phyloP scores from a whole-genome alignment of 2,113 vertebrate species.

The Anser cygnoides region DNA sequence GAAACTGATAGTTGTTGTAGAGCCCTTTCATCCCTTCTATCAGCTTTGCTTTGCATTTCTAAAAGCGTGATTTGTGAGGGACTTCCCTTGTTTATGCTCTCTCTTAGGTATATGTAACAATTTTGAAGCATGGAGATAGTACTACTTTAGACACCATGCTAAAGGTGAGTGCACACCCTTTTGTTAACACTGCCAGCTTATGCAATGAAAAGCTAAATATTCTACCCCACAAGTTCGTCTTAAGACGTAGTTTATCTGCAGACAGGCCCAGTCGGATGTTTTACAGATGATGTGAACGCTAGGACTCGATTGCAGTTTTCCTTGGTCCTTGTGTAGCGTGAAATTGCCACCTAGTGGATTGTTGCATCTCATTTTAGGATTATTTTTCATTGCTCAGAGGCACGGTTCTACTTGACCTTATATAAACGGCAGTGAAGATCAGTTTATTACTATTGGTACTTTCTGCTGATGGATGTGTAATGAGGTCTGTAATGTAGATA shows the following conservation, averaged over 20 bases:
- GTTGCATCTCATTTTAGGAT: background rate
- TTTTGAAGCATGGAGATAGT: conserved; percentile 94
- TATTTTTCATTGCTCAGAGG: background rate
- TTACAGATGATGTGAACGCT: background rate
- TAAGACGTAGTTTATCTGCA: background rate
- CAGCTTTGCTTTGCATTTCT: background rate
- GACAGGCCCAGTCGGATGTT: background rate
- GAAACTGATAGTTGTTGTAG: too few species aligned
- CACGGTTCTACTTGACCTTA: background rate
- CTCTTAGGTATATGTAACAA: conserved; percentile 91
- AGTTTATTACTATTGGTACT: background rate
- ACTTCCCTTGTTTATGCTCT: background rate
- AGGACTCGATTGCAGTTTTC: background rate
- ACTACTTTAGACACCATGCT: conserved; percentile 93
- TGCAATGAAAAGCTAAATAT: background rate
- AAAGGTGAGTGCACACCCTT: conserved; percentile 80
- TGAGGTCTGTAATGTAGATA: background rate
- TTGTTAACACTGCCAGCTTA: background rate
- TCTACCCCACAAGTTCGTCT: background rate
- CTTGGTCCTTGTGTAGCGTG: background rate
- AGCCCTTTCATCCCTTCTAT: background rate
- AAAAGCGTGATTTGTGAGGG: background rate
- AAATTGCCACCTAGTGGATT: conserved; percentile 68
- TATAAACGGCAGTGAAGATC: background rate
- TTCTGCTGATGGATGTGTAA: background rate